phyloP scores from a whole-genome alignment of 2,797 vertebrate genomes.

The Notolabrus celidotus region DNA sequence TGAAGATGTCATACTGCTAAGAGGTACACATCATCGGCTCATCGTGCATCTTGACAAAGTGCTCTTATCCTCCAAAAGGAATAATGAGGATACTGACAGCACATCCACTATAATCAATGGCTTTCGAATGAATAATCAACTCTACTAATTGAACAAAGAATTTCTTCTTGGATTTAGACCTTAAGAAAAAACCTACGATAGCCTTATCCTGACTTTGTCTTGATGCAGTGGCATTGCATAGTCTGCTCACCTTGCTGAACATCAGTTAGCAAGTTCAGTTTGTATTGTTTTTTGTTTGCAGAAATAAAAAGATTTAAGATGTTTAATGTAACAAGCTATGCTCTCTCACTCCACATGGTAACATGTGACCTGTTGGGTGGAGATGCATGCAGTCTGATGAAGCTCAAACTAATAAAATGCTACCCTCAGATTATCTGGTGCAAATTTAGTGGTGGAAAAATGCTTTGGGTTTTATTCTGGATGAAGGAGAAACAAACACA shows the following conservation, averaged over 20 bases:
- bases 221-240: slow-evolving; percentile 2
- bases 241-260: not conserved
- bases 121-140: slow-evolving; percentile 80
- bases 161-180: slow-evolving; percentile 59
- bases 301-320: too few species aligned
- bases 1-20: slow-evolving; percentile 84
- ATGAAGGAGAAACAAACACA: too few species aligned
- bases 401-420: too few species aligned
- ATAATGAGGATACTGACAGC: slow-evolving; percentile 91
- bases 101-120: slow-evolving; percentile 78
- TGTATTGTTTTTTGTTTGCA: not conserved
- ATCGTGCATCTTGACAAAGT: slow-evolving; percentile 83
- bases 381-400: too few species aligned
- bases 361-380: too few species aligned
- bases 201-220: slow-evolving; percentile 22
- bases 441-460: too few species aligned
- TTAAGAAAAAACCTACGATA: slow-evolving; percentile 31
- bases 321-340: too few species aligned
- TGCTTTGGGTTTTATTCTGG: too few species aligned
- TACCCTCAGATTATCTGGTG: too few species aligned
- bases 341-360: too few species aligned
- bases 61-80: slow-evolving; percentile 84
- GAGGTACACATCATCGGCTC: slow-evolving; percentile 84
- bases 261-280: not conserved
- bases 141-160: slow-evolving; percentile 80